phyloP scores from a whole-genome alignment of 2,113 vertebrate genomes.

The Sclerurus mexicanus region DNA sequence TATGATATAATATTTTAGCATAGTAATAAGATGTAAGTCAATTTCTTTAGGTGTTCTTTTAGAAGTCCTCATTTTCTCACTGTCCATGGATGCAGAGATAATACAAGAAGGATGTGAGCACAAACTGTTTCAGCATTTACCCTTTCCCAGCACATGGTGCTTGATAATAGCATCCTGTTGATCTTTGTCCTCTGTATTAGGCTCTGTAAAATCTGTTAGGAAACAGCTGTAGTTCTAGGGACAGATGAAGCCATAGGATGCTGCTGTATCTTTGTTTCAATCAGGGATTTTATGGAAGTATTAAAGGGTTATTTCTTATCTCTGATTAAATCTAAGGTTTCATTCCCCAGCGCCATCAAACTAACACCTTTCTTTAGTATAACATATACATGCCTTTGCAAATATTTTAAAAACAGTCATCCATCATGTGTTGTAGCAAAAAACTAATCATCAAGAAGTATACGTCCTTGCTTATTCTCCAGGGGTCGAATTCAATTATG shows the following conservation, averaged over 20 bases:
- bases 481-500: background rate
- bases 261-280: background rate
- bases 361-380: background rate
- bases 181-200: background rate
- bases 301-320: conserved; percentile 9
- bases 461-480: conserved; percentile 1
- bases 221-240: background rate
- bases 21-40: background rate
- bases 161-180: conserved; percentile 1
- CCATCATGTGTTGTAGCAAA: background rate
- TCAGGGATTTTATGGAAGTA: background rate
- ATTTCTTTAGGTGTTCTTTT: background rate
- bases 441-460: background rate
- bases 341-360: background rate
- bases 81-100: background rate
- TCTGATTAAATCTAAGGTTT: background rate
- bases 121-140: background rate
- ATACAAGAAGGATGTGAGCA: background rate
- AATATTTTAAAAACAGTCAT: background rate
- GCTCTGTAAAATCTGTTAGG: background rate
- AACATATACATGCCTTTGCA: background rate
- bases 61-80: background rate
- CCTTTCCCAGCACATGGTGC: background rate
- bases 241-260: background rate
- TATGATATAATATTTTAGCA: background rate